Percentiles rank a stretch among this genome's conserved stretches.
Evolutionary conservation across 2,888 invertebrate genomes (phyloP).

Genomic region (Amphipyra tragopoginis): DNA sequence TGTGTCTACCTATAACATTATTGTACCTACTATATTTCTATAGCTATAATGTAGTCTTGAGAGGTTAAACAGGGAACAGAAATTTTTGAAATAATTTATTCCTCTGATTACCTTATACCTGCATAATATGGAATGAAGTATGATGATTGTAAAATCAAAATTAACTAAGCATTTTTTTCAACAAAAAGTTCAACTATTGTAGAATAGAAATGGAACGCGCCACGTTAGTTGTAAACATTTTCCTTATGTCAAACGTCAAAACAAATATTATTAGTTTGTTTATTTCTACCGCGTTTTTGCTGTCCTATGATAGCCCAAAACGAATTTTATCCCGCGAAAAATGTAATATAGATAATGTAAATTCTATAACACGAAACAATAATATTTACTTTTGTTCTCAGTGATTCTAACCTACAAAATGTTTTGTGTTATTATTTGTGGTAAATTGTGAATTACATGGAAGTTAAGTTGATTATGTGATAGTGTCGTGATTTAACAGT

Average conservation of each 20-base stretch:
- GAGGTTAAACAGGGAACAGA: too few relatives aligned
- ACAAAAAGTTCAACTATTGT: neutral
- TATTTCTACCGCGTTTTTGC: constrained; percentile 29
- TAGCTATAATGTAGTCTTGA: too few relatives aligned
- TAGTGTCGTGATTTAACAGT: constrained; percentile 21
- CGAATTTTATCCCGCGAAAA: neutral
- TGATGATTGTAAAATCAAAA: too few relatives aligned
- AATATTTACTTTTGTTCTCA: constrained; percentile 11
- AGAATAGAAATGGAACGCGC: constrained; percentile 18
- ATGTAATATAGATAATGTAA: neutral
- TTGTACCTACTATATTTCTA: too few relatives aligned
- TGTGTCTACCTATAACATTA: too few relatives aligned
- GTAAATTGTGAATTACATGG: constrained; percentile 28
- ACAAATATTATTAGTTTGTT: constrained; percentile 34
- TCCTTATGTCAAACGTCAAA: constrained; percentile 63
- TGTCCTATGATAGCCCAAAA: neutral
- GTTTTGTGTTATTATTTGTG: constrained; percentile 27
- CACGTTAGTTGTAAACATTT: constrained; percentile 63
- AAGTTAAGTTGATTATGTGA: constrained; percentile 21
- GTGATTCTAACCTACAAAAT: constrained; percentile 55
- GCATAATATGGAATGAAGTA: too few relatives aligned
- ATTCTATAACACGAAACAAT: neutral
- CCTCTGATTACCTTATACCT: too few relatives aligned
- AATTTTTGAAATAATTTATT: too few relatives aligned
- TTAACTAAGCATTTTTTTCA: too few relatives aligned